Evolutionary conservation across 2,797 vertebrate species (phyloP).

Genomic region (Euphonia xanthogaster): DNA sequence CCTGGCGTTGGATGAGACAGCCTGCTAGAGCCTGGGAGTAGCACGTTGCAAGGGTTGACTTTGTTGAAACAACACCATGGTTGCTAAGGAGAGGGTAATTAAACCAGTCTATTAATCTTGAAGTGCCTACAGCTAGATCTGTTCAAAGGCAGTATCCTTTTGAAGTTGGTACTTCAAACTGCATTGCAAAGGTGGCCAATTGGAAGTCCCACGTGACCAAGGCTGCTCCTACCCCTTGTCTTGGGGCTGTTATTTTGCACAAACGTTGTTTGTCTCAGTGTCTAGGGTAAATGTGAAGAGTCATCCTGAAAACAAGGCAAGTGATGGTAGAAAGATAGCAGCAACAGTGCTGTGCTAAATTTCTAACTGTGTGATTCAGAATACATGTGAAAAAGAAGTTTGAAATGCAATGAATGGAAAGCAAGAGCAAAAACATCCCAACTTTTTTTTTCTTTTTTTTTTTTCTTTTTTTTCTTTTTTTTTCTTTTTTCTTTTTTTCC

Average conservation of each 20-base stretch:
- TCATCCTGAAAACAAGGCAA: background rate
- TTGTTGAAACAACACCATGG: background rate
- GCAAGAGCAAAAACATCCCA: background rate
- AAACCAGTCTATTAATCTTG: slow-evolving; percentile 5
- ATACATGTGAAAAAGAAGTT: background rate
- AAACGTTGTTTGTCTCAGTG: background rate
- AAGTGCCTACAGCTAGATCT: slow-evolving; percentile 15
- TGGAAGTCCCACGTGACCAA: background rate
- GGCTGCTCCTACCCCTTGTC: background rate
- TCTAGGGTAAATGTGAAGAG: background rate
- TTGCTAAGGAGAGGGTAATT: slow-evolving; percentile 23
- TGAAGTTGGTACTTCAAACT: slow-evolving; percentile 13
- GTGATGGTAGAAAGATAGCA: background rate
- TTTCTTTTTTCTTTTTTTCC: too few relatives aligned
- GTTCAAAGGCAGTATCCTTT: slow-evolving; percentile 7
- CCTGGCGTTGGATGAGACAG: background rate
- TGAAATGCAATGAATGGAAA: background rate
- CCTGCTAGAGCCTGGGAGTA: background rate
- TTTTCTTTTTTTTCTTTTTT: too few relatives aligned
- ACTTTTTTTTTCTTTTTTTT: too few relatives aligned
- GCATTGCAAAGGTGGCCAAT: background rate
- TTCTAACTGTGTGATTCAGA: background rate
- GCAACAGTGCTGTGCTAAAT: background rate
- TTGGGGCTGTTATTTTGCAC: background rate
- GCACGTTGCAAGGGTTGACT: background rate